These are phyloP conservation scores for Platyrinchus mystaceus DNA, from an alignment of 2,797 vertebrate species.

Conservation along the genomic window DNA sequence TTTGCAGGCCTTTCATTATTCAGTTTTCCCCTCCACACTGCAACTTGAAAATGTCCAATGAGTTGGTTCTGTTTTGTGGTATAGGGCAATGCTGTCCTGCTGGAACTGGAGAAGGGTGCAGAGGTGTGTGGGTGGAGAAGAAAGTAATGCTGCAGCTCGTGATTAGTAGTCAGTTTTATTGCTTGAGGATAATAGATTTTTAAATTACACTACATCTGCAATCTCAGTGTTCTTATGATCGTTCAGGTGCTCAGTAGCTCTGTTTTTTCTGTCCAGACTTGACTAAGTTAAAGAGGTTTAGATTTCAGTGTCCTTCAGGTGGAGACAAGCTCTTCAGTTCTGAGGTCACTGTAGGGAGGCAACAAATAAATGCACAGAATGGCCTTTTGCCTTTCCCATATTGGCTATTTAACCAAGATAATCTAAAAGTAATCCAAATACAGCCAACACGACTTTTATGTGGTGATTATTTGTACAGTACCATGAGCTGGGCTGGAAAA, in stretches of 20 bases:
- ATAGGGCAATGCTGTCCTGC: rapidly evolving
- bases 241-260: not conserved
- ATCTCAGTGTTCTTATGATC: not conserved
- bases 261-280: not conserved
- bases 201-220: not conserved
- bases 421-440: not conserved
- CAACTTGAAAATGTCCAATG: not conserved
- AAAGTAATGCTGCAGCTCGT: not conserved
- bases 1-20: not conserved
- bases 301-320: not conserved
- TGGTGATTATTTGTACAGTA: not conserved
- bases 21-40: not conserved
- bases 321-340: not conserved
- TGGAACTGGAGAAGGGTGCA: not conserved
- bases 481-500: not conserved
- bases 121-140: not conserved
- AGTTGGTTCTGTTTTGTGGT: not conserved
- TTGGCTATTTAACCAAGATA: not conserved
- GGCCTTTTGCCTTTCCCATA: not conserved
- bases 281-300: not conserved
- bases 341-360: not conserved
- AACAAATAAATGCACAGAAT: not conserved
- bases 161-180: not conserved
- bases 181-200: not conserved
- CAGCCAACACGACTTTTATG: not conserved